A percentile compares a stretch with the other conserved stretches of the same genome.
These are phyloP conservation scores for Fabriciana adippe DNA, from an alignment of 2,888 invertebrate species.

Conservation along the genomic window DNA sequence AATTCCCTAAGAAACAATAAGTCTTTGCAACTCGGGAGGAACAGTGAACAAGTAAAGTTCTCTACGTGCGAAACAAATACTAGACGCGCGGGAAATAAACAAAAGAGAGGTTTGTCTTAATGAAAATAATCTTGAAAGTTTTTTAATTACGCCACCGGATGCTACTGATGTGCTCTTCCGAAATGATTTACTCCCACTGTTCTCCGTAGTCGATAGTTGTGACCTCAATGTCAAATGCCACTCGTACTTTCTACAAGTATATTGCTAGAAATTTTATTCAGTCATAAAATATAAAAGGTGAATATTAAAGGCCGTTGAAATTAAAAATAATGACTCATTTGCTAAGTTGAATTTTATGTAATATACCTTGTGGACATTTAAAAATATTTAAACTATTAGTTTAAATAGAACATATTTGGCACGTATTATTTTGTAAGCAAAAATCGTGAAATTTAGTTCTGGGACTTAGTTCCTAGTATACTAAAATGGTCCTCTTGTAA, in stretches of 20 bases:
- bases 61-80: slow-evolving; percentile 44
- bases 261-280: too few relatives aligned
- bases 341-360: too few relatives aligned
- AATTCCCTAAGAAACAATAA: slow-evolving; percentile 38
- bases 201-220: slow-evolving; percentile 28
- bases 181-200: slow-evolving; percentile 38
- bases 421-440: too few relatives aligned
- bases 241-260: slow-evolving; percentile 3
- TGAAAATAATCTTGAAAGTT: slow-evolving; percentile 47
- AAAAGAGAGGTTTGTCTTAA: slow-evolving; percentile 40
- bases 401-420: too few relatives aligned
- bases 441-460: too few relatives aligned
- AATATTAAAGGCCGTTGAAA: too few relatives aligned
- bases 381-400: too few relatives aligned
- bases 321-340: too few relatives aligned
- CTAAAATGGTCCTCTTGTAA: not conserved
- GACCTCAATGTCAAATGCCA: slow-evolving; percentile 19
- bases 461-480: too few relatives aligned
- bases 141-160: slow-evolving; percentile 45
- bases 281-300: too few relatives aligned
- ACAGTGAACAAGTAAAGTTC: slow-evolving; percentile 36
- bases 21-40: slow-evolving; percentile 28
- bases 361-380: too few relatives aligned
- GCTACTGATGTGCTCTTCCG: slow-evolving; percentile 29
- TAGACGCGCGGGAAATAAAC: slow-evolving; percentile 38